Percentiles rank a stretch among this genome's conserved stretches.
Conservation (phyloP, 2,888 invertebrate species). For the Cordilura impudica region DNA sequence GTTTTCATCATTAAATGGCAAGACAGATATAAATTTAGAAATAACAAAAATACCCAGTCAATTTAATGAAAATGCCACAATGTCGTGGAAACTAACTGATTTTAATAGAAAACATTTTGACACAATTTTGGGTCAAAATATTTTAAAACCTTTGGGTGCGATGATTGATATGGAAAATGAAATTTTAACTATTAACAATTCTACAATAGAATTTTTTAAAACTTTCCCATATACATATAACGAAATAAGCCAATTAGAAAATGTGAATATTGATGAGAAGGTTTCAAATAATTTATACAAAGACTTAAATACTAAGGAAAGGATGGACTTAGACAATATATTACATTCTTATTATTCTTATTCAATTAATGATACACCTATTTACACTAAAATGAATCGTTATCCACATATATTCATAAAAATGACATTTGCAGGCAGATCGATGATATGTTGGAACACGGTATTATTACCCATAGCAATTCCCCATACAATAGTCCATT, state of each 20-base stretch:
- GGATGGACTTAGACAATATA: neutral
- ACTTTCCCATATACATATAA: neutral
- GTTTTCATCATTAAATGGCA: conserved; percentile 33
- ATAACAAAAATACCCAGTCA: conserved; percentile 28
- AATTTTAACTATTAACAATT: conserved; percentile 5
- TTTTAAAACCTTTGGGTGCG: conserved; percentile 28
- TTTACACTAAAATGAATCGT: conserved; percentile 5
- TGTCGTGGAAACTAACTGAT: conserved; percentile 40
- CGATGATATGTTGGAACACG: conserved; percentile 1
- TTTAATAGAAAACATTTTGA: conserved; percentile 29
- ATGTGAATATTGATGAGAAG: neutral
- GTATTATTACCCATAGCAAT: conserved; percentile 1
- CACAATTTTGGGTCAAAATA: conserved; percentile 31
- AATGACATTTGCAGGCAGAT: conserved; percentile 14
- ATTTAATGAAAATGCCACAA: conserved; percentile 36
- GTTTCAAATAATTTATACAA: neutral
- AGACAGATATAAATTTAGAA: conserved; percentile 12
- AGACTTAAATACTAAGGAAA: conserved; percentile 8
- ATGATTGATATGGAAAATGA: conserved; percentile 23
- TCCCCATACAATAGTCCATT: too few relatives aligned
- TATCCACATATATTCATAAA: conserved; percentile 58
- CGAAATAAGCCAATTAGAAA: neutral
- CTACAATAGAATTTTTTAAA: neutral
- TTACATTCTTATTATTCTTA: conserved; percentile 1
- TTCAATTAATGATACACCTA: neutral